A percentile compares a stretch with the other conserved stretches of the same genome.
These are phyloP conservation scores for Tetraodon nigroviridis DNA, from an alignment of 2,113 vertebrate genomes.

Conservation along the genomic window DNA sequence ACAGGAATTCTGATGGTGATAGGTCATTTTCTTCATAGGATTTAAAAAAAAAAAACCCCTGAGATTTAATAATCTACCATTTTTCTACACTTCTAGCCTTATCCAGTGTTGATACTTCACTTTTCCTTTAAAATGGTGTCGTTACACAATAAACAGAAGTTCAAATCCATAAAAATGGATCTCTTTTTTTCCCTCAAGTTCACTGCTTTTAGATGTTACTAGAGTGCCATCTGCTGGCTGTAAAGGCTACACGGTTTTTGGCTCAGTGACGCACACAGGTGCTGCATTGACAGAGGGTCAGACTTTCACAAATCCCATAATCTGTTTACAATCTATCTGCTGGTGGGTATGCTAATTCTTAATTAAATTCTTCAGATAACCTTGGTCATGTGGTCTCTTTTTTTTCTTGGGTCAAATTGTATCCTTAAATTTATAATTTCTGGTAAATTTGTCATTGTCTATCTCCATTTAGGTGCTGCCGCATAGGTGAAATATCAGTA, in stretches of 20 bases:
- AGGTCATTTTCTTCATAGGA: constrained; percentile 8
- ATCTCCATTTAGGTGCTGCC: too few relatives aligned
- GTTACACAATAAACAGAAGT: constrained; percentile 20
- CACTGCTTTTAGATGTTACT: constrained; percentile 45
- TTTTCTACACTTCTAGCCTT: neutral
- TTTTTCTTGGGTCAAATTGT: neutral
- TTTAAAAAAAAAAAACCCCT: too few relatives aligned
- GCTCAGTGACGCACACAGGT: constrained; percentile 43
- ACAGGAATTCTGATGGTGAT: constrained; percentile 13
- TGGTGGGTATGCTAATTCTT: constrained; percentile 22
- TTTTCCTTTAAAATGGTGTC: neutral
- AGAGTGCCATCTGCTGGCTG: constrained; percentile 70
- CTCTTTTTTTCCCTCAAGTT: neutral
- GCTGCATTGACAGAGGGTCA: constrained; percentile 56
- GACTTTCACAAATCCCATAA: constrained; percentile 48
- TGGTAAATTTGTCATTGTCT: too few relatives aligned
- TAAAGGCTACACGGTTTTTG: constrained; percentile 10
- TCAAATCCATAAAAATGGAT: neutral
- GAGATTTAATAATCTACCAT: neutral
- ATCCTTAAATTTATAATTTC: too few relatives aligned
- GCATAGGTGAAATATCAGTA: too few relatives aligned
- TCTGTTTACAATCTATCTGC: constrained; percentile 52
- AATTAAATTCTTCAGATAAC: constrained; percentile 4
- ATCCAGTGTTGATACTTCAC: constrained; percentile 5
- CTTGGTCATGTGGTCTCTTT: neutral